Evolutionary conservation across 2,888 invertebrate species (phyloP).

Genomic region (Andrena camellia): DNA sequence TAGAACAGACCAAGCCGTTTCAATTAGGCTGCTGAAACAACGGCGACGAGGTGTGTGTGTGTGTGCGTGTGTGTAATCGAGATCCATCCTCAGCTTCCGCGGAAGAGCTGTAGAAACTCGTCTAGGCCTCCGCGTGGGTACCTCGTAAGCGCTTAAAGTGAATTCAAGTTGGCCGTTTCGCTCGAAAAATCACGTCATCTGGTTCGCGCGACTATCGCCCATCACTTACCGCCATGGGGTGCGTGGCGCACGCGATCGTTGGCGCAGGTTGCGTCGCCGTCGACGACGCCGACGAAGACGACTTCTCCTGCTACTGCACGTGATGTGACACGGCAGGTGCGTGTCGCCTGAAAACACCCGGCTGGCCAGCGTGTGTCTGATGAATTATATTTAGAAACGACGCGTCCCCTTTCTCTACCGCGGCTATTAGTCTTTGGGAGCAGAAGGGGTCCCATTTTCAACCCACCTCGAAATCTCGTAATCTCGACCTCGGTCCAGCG

Average conservation of each 20-base stretch:
- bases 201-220: background rate
- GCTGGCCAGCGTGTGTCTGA: constrained; percentile 66
- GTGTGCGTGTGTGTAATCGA: constrained; percentile 1
- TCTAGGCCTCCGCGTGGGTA: too few relatives aligned
- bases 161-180: background rate
- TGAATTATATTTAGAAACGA: constrained; percentile 76
- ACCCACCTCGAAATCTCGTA: background rate
- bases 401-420: constrained; percentile 2
- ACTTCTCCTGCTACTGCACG: constrained; percentile 13
- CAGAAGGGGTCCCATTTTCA: background rate
- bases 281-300: constrained; percentile 8
- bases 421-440: background rate
- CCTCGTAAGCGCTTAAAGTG: too few relatives aligned
- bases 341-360: constrained; percentile 72
- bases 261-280: constrained; percentile 36
- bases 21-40: constrained; percentile 25
- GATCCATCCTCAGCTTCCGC: too few relatives aligned
- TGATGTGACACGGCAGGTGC: constrained; percentile 77
- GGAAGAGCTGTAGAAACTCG: too few relatives aligned
- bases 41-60: background rate
- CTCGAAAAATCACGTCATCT: background rate
- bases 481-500: background rate
- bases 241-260: constrained; percentile 51
- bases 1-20: constrained; percentile 21
- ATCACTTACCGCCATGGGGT: background rate